phyloP scores from a whole-genome alignment of 2,113 vertebrate species.

The Gambusia affinis region DNA sequence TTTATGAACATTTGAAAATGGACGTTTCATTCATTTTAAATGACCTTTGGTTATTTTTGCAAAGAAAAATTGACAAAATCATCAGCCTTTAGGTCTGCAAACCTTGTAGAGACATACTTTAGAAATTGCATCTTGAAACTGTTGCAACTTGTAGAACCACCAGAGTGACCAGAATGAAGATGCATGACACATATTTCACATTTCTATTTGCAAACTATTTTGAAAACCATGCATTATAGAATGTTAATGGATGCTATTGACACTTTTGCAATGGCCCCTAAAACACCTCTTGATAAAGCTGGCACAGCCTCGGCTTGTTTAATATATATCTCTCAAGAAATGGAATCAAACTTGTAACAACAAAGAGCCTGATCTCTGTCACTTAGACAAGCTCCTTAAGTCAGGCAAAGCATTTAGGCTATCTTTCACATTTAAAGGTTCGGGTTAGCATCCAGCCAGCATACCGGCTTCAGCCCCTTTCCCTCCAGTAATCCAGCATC shows the following conservation, averaged over 20 bases:
- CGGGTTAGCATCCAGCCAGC: conserved; percentile 52
- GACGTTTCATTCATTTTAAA: no score
- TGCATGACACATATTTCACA: neutral
- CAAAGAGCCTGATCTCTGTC: conserved; percentile 19
- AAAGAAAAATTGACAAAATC: neutral
- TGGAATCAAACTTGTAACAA: neutral
- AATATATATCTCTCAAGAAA: neutral
- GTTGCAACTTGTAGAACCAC: no score
- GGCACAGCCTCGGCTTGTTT: neutral
- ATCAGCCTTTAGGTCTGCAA: neutral
- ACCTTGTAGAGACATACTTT: neutral
- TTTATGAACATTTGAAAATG: neutral
- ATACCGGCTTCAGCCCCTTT: conserved; percentile 61
- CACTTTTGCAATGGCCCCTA: neutral
- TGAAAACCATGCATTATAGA: neutral
- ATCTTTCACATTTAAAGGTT: conserved; percentile 22
- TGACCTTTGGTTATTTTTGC: neutral
- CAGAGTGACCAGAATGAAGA: neutral
- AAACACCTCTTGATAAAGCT: neutral
- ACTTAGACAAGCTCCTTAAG: conserved; percentile 41
- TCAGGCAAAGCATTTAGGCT: conserved; percentile 50
- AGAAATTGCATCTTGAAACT: neutral
- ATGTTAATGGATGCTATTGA: neutral
- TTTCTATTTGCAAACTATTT: neutral
- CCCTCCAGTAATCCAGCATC: conserved; percentile 79